A percentile compares a stretch with the other conserved stretches of the same genome.
Conservation (phyloP, 2,113 vertebrate species). For the Naja naja region DNA sequence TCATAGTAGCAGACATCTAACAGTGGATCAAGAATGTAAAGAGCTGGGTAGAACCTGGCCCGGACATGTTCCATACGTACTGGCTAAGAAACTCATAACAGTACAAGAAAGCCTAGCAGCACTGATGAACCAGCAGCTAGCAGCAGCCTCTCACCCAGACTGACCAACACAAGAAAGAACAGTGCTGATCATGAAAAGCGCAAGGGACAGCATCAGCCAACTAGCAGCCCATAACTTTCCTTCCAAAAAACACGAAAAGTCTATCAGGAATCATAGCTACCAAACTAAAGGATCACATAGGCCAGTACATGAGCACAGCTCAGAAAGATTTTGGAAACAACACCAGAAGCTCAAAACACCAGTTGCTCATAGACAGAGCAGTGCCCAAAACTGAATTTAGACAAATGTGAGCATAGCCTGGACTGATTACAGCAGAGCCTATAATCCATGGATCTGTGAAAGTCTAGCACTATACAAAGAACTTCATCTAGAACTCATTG, state of each 20-base stretch:
- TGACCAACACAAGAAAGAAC: background rate
- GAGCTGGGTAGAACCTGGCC: background rate
- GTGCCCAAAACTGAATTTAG: background rate
- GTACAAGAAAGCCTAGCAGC: background rate
- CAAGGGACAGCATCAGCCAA: background rate
- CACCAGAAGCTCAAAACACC: background rate
- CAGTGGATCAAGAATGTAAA: background rate
- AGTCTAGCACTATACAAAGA: too few relatives aligned
- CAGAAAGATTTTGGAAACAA: background rate
- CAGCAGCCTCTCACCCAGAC: background rate
- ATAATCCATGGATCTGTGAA: background rate
- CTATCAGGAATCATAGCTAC: background rate
- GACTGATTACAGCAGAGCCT: background rate
- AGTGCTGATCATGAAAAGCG: background rate
- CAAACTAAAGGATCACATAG: too few relatives aligned
- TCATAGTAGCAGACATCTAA: background rate
- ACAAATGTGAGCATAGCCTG: background rate
- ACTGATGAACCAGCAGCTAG: background rate
- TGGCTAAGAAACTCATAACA: background rate
- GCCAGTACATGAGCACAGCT: background rate
- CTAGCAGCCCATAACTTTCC: background rate
- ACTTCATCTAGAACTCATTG: too few relatives aligned
- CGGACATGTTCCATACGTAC: background rate
- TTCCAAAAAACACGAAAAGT: background rate
- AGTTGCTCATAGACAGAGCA: background rate